Conservation (phyloP, 1,140 invertebrate genomes). For the Vanessa tameamea region DNA sequence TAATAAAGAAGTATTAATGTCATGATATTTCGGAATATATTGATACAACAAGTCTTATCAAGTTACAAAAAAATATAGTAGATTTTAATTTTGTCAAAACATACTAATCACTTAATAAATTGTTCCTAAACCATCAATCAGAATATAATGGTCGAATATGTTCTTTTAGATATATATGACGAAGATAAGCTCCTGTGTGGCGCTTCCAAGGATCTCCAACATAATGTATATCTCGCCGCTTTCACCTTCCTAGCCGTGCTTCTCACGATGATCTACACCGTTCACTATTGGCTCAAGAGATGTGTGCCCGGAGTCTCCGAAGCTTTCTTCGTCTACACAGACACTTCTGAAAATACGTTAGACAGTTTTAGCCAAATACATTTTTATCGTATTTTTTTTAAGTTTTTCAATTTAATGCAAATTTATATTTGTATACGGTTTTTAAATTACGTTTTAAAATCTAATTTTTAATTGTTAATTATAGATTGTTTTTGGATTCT, state of each 20-base stretch:
- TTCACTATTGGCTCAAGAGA: slow-evolving; percentile 68
- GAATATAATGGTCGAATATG: background rate
- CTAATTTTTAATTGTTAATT: slow-evolving; percentile 30
- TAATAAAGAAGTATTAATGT: background rate
- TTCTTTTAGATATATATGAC: slow-evolving; percentile 63
- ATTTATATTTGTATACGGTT: too few species aligned
- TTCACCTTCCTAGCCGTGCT: slow-evolving; percentile 60
- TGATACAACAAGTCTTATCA: too few species aligned
- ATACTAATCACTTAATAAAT: too few species aligned
- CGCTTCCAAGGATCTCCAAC: slow-evolving; percentile 37
- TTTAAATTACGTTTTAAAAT: too few species aligned
- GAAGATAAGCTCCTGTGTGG: slow-evolving; percentile 64
- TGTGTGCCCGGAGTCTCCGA: slow-evolving; percentile 67
- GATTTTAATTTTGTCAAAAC: background rate
- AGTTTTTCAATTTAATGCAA: background rate
- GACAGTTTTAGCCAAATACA: slow-evolving; percentile 26
- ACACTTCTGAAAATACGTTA: slow-evolving; percentile 66
- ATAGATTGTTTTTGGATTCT: slow-evolving; percentile 59
- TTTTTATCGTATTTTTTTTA: background rate
- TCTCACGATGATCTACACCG: slow-evolving; percentile 55
- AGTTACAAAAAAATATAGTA: too few species aligned
- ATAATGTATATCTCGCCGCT: slow-evolving; percentile 59
- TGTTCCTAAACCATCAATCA: background rate
- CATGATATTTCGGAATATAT: too few species aligned
- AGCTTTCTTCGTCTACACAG: slow-evolving; percentile 69